A percentile compares a stretch with the other conserved stretches of the same genome.
Evolutionary conservation across 2,797 vertebrate genomes (phyloP).

Genomic region (Lithobates sylvaticus): DNA sequence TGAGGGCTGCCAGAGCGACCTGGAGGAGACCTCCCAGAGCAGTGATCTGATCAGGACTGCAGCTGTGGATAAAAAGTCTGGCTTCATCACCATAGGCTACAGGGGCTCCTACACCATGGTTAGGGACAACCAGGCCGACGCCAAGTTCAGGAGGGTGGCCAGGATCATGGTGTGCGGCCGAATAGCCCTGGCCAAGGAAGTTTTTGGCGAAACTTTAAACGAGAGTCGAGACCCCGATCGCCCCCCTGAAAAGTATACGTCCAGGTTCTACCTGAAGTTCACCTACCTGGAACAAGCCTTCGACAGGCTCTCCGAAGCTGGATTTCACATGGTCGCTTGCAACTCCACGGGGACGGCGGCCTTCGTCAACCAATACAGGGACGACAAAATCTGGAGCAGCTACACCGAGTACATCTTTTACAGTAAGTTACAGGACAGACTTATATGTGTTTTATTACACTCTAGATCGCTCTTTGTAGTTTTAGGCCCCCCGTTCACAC

Average conservation of each 20-base stretch:
- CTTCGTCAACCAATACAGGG: constrained; percentile 84
- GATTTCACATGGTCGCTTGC: constrained; percentile 90
- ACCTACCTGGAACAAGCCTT: constrained; percentile 89
- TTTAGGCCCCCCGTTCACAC: too few species aligned
- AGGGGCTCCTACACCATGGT: constrained; percentile 84
- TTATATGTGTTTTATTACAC: background rate
- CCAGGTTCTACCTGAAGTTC: constrained; percentile 90
- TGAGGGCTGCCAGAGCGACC: constrained; percentile 85
- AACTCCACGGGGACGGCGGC: constrained; percentile 86
- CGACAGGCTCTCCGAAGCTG: constrained; percentile 85
- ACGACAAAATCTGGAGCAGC: constrained; percentile 91
- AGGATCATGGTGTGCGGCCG: constrained; percentile 89
- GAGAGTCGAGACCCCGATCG: constrained; percentile 89
- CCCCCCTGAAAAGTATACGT: constrained; percentile 88
- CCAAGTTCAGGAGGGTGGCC: constrained; percentile 86
- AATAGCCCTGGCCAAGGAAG: constrained; percentile 87
- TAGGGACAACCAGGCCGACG: constrained; percentile 85
- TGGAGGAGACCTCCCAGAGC: constrained; percentile 83
- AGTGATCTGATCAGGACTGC: constrained; percentile 77
- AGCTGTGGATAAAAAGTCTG: constrained; percentile 80
- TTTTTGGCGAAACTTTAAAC: constrained; percentile 87
- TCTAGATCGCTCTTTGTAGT: too few species aligned
- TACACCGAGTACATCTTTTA: constrained; percentile 92
- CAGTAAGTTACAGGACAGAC: constrained; percentile 78
- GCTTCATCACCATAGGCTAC: constrained; percentile 89